Evolutionary conservation across 2,113 vertebrate species (phyloP).

Genomic region (Benitochromis conjunctus): DNA sequence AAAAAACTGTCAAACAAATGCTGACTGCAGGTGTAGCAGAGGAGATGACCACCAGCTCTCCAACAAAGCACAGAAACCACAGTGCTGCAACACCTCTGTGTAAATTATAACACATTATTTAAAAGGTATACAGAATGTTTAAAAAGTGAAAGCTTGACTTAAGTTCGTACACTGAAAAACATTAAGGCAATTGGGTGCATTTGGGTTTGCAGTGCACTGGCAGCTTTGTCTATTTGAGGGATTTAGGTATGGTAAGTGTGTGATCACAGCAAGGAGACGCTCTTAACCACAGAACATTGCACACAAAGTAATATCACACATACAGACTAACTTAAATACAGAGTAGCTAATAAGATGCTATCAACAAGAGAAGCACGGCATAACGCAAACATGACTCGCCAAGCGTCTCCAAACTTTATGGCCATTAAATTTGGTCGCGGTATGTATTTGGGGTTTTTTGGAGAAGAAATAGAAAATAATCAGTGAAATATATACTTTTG

Average conservation of each 20-base stretch:
- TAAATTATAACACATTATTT: not conserved
- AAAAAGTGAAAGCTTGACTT: not conserved
- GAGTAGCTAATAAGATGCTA: not conserved
- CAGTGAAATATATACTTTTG: not conserved
- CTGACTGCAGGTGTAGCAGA: not conserved
- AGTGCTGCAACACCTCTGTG: not conserved
- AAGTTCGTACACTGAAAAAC: not conserved
- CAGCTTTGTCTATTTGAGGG: not conserved
- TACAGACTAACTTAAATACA: not conserved
- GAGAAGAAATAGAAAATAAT: not conserved
- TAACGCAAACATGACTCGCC: not conserved
- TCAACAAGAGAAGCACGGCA: not conserved
- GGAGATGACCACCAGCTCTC: not conserved
- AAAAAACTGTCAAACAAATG: not conserved
- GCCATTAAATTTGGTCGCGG: not conserved
- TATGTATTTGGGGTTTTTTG: not conserved
- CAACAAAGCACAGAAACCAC: not conserved
- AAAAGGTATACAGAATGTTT: not conserved
- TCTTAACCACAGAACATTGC: not conserved
- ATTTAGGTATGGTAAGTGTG: not conserved
- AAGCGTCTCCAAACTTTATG: not conserved
- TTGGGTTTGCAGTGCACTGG: not conserved
- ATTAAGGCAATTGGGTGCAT: rapidly evolving
- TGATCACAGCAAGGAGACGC: not conserved
- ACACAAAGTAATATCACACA: not conserved